Percentiles rank a stretch among this genome's conserved stretches.
These are phyloP conservation scores for Potamilus streckersoni DNA, from an alignment of 1,140 invertebrate species.

Conservation along the genomic window DNA sequence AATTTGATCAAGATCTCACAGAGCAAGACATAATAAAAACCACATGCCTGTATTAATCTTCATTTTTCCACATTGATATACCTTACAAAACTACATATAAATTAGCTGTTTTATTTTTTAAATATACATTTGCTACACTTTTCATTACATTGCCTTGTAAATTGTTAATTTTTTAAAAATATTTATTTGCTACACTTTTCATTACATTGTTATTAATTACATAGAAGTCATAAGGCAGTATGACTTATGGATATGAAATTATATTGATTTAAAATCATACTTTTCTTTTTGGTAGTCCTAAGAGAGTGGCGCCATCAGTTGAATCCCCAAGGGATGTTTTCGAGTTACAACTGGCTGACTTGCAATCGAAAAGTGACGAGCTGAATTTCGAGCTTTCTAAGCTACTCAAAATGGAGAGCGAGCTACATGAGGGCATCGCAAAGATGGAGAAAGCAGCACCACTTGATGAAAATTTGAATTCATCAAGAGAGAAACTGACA, in stretches of 20 bases:
- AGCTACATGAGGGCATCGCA: slow-evolving; percentile 46
- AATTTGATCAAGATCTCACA: too few species aligned
- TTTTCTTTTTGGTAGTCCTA: slow-evolving; percentile 18
- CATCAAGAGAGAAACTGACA: slow-evolving; percentile 41
- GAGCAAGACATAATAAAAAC: too few species aligned
- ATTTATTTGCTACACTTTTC: too few species aligned
- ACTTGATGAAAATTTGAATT: slow-evolving; percentile 20
- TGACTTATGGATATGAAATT: neutral
- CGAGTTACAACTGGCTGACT: slow-evolving; percentile 50
- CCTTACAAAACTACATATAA: neutral
- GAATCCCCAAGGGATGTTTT: slow-evolving; percentile 46
- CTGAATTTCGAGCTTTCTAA: slow-evolving; percentile 54
- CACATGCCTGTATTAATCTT: too few species aligned
- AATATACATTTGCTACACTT: neutral
- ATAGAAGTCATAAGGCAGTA: neutral
- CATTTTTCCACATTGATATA: too few species aligned
- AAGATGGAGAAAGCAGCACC: slow-evolving; percentile 26
- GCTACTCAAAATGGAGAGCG: slow-evolving; percentile 48
- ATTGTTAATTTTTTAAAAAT: neutral
- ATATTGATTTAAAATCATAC: neutral
- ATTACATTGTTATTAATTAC: too few species aligned
- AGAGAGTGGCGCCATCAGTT: slow-evolving; percentile 27
- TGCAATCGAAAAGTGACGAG: slow-evolving; percentile 49
- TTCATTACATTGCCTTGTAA: neutral
- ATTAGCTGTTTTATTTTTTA: neutral